Conservation (phyloP, 2,113 vertebrate species). For the Mus spicilegus region DNA sequence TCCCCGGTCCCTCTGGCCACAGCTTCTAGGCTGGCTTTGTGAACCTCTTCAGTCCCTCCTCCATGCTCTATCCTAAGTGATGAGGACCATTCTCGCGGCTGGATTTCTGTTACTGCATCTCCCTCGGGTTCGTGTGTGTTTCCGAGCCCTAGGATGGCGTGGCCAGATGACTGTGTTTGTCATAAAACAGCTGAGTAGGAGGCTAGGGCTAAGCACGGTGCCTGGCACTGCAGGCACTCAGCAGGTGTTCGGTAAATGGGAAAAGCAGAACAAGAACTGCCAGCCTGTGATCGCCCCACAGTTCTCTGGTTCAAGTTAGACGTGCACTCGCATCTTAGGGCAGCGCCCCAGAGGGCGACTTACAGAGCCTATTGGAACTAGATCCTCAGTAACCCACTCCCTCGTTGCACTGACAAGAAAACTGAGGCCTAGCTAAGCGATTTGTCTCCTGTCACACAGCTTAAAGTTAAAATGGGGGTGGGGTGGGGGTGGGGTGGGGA, state of each 20-base stretch:
- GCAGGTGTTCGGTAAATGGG: neutral
- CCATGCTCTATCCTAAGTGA: neutral
- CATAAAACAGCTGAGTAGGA: neutral
- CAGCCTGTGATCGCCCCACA: neutral
- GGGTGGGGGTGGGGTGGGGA: too few relatives aligned
- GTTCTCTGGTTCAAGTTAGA: conserved; percentile 23
- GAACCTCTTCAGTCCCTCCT: neutral
- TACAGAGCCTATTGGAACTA: neutral
- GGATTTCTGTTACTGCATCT: neutral
- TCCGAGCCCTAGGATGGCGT: neutral
- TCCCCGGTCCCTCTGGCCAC: neutral
- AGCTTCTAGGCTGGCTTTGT: neutral
- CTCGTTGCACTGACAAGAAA: conserved; percentile 35
- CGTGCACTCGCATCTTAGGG: neutral
- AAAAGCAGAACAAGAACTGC: conserved; percentile 16
- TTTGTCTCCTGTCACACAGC: neutral
- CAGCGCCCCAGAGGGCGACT: neutral
- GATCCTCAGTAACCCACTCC: neutral
- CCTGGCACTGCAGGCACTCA: neutral
- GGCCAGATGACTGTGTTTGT: neutral
- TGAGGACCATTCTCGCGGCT: neutral
- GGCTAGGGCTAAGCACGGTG: neutral
- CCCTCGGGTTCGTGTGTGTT: neutral
- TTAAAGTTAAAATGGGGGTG: neutral
- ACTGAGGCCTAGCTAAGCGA: conserved; percentile 10